Percentiles rank a stretch among this genome's conserved stretches.
phyloP scores from a whole-genome alignment of 2,797 vertebrate genomes.

The Neostethus bicornis region DNA sequence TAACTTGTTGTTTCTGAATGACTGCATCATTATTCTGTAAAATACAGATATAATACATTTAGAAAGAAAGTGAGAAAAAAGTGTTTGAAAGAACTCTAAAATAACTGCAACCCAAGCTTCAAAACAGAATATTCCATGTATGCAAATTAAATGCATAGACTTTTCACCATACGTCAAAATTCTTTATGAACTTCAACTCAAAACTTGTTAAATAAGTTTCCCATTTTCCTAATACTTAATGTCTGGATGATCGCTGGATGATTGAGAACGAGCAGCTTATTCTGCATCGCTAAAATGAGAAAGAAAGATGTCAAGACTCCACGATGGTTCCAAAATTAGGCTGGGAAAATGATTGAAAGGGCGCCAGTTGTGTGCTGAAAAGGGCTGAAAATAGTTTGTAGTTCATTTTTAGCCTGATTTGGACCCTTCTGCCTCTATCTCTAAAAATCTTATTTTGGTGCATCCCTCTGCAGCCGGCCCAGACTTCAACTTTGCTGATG shows the following conservation, averaged over 20 bases:
- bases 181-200: not conserved
- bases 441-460: conserved; percentile 8
- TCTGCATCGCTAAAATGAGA: not conserved
- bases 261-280: not conserved
- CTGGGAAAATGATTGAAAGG: conserved; percentile 10
- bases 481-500: conserved; percentile 28
- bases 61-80: too few species aligned
- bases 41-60: not conserved
- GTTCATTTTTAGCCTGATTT: conserved; percentile 83
- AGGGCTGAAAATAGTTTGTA: conserved; percentile 32
- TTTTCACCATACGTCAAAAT: not conserved
- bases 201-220: not conserved
- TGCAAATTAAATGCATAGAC: not conserved
- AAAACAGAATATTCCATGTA: too few species aligned
- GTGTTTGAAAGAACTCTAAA: too few species aligned
- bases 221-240: not conserved
- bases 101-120: too few species aligned
- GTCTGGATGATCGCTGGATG: not conserved
- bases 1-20: not conserved
- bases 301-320: not conserved
- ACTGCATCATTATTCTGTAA: not conserved
- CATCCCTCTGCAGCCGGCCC: conserved; percentile 19
- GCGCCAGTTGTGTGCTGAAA: not conserved
- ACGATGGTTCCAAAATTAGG: conserved; percentile 2
- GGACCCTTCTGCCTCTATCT: conserved; percentile 58